Evolutionary conservation across 2,797 vertebrate genomes (phyloP).

Genomic region (Myoxocephalus aenaeus): DNA sequence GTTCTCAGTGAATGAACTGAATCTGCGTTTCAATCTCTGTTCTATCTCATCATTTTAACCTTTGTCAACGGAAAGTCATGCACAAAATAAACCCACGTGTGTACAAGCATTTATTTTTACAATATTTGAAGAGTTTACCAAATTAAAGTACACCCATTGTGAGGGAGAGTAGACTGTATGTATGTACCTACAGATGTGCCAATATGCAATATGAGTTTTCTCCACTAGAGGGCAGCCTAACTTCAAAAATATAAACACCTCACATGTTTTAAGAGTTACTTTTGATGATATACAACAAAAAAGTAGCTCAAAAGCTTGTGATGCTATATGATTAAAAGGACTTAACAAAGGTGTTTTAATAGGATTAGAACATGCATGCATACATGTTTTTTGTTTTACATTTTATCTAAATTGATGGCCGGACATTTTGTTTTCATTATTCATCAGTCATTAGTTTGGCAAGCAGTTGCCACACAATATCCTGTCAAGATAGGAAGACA

Average conservation of each 20-base stretch:
- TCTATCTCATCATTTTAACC: no score
- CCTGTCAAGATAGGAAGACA: constrained; percentile 5
- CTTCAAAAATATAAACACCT: constrained; percentile 37
- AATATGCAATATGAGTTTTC: neutral
- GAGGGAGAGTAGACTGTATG: neutral
- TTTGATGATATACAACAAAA: neutral
- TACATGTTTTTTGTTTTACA: neutral
- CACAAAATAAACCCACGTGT: neutral
- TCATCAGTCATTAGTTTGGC: neutral
- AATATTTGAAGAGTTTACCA: neutral
- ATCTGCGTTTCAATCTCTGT: neutral
- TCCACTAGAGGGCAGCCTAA: constrained; percentile 53
- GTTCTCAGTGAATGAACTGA: neutral
- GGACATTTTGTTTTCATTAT: neutral
- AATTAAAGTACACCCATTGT: neutral
- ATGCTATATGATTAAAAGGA: neutral
- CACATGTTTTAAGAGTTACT: accelerated
- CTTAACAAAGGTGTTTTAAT: no score
- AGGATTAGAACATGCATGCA: neutral
- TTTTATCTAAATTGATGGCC: neutral
- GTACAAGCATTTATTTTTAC: neutral
- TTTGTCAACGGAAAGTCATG: no score
- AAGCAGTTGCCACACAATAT: neutral
- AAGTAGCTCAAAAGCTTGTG: neutral
- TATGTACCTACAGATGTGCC: neutral